Evolutionary conservation across 1,140 invertebrate genomes (phyloP), one percentile per base, ranked within the genome.

Genomic region (Philopotamus ludificatus): DNA sequence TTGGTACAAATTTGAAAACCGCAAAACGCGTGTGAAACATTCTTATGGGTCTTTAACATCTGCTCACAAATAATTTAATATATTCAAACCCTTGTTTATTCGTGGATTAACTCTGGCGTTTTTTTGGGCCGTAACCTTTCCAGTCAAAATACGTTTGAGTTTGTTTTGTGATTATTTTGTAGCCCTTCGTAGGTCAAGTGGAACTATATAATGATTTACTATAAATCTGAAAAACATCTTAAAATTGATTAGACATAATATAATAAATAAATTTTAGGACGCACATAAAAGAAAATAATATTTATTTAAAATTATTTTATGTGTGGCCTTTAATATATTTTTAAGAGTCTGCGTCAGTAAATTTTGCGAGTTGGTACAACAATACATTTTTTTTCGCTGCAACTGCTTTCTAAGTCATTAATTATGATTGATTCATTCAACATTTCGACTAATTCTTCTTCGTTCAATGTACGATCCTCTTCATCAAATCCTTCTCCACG

Each of bases 1-100:
- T n/a, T 61, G 23, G 55, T 55, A 62, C 63, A 65, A 69, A 69
- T 69, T 63, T 58, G 58, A 63, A 69, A 69, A 69, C 67, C 67
- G 59, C 67, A 69, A 69, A 51, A 65, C 67, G 58, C 67, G 67
- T 69, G 67, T 69, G 67, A 69, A 69, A 55, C 49, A 63, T 54
- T 53, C 34, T 47, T 16, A 15, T 25, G 23, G 42, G 47, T 60
- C 57, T 60, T 41, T 47, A 26, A 20, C 4, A 20, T 12, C 10
- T 7, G 44, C 18, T 12, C 44, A 4, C 18, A 4, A 47, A 7
- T 4, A 12, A 34, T 34, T 34, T 12, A 7, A 34, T 34, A 34
- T 34, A 7, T 34, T 34, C 12, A 7, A 7, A 12, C 28, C 28
- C 4, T 34, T 34, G 4, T 34, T 4, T 34, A 7, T 34, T 34